phyloP scores from a whole-genome alignment of 2,888 invertebrate genomes.

The Agriotes lineatus region DNA sequence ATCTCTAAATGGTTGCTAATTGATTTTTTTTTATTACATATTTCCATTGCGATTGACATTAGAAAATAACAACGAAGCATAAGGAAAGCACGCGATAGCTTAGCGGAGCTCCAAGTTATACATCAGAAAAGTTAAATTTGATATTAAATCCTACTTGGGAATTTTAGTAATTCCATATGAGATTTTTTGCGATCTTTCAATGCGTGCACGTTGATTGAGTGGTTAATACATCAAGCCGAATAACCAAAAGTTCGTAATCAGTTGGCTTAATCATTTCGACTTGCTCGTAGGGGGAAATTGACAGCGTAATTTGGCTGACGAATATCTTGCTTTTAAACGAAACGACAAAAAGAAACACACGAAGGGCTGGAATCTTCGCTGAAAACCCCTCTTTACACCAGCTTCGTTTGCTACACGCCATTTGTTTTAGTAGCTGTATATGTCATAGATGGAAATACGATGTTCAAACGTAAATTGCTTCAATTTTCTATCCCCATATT shows the following conservation, averaged over 20 bases:
- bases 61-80: too few species aligned
- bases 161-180: constrained; percentile 3
- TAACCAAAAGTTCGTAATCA: constrained; percentile 26
- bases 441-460: constrained; percentile 41
- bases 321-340: constrained; percentile 24
- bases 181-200: constrained; percentile 7
- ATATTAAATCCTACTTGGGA: neutral
- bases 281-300: constrained; percentile 23
- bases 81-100: too few species aligned
- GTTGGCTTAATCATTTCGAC: constrained; percentile 15
- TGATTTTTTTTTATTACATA: too few species aligned
- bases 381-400: constrained; percentile 35
- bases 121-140: too few species aligned
- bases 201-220: constrained; percentile 26
- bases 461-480: constrained; percentile 39
- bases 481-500: constrained; percentile 37
- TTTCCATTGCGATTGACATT: too few species aligned
- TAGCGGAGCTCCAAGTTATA: too few species aligned
- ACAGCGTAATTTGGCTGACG: constrained; percentile 32
- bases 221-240: constrained; percentile 26
- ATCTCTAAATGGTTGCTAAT: too few species aligned
- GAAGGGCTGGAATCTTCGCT: constrained; percentile 22
- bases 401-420: constrained; percentile 34
- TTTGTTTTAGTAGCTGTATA: constrained; percentile 40
- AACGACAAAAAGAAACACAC: constrained; percentile 29